Conservation (phyloP, 2,888 invertebrate genomes). For the Eupithecia pulchellata region DNA sequence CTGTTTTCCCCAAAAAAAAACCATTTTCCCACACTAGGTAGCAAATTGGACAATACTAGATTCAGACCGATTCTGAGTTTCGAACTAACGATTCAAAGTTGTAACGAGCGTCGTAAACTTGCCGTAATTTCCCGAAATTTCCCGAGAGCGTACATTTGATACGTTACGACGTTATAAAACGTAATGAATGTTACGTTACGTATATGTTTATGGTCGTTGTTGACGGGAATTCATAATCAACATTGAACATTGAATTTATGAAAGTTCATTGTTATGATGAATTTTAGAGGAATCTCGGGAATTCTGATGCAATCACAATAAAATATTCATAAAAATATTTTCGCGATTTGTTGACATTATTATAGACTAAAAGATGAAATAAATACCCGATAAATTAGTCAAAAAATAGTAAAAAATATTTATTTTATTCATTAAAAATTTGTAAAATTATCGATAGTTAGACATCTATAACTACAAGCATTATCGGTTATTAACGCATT, state of each 20-base stretch:
- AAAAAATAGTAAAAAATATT: too few species aligned
- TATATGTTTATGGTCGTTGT: constrained; percentile 49
- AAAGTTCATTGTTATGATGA: not conserved
- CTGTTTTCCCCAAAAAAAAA: too few species aligned
- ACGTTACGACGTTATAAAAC: constrained; percentile 64
- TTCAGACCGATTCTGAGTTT: constrained; percentile 33
- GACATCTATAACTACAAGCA: too few species aligned
- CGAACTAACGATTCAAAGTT: constrained; percentile 48
- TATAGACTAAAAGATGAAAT: too few species aligned
- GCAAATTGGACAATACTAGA: not conserved
- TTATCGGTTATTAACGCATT: too few species aligned
- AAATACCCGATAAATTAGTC: too few species aligned
- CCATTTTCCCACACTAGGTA: too few species aligned
- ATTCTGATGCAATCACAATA: too few species aligned
- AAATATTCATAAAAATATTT: too few species aligned
- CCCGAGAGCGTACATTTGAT: constrained; percentile 64
- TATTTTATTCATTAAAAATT: too few species aligned
- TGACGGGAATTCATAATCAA: constrained; percentile 52
- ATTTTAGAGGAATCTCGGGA: too few species aligned
- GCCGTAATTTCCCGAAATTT: constrained; percentile 56
- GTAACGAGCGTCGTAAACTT: constrained; percentile 55
- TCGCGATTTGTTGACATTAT: too few species aligned
- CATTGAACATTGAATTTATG: constrained; percentile 15
- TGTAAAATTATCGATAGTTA: not conserved
- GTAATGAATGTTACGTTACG: constrained; percentile 50